These are phyloP conservation scores for Tinea semifulvella DNA, from an alignment of 2,888 invertebrate genomes.

Conservation along the genomic window DNA sequence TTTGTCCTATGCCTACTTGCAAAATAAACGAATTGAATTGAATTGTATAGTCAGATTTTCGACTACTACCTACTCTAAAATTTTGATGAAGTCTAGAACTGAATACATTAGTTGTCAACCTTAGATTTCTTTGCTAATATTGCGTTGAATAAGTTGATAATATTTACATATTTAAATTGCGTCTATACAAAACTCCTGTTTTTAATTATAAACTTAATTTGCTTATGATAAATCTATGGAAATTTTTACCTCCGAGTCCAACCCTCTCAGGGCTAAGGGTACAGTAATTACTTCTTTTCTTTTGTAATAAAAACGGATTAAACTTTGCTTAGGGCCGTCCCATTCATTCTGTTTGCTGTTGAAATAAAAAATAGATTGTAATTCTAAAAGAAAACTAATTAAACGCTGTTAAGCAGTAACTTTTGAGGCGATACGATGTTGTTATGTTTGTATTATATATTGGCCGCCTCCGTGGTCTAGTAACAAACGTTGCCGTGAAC, in stretches of 20 bases:
- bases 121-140: slow-evolving; percentile 17
- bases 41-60: too few relatives aligned
- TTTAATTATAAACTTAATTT: slow-evolving; percentile 68
- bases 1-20: too few relatives aligned
- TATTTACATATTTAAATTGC: slow-evolving; percentile 64
- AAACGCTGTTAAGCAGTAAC: slow-evolving; percentile 28
- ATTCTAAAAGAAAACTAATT: slow-evolving; percentile 55
- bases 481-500: too few relatives aligned
- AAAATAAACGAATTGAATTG: too few relatives aligned
- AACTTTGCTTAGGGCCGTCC: slow-evolving; percentile 64
- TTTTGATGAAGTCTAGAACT: too few relatives aligned
- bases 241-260: slow-evolving; percentile 61
- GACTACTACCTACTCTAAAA: too few relatives aligned
- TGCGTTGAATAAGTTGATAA: slow-evolving; percentile 34
- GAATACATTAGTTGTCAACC: too few relatives aligned
- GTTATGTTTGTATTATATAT: too few relatives aligned
- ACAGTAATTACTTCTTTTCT: slow-evolving; percentile 68
- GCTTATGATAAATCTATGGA: slow-evolving; percentile 68
- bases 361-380: slow-evolving; percentile 51
- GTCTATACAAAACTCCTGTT: slow-evolving; percentile 64
- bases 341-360: slow-evolving; percentile 66
- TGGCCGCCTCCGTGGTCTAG: too few relatives aligned
- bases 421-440: too few relatives aligned
- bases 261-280: slow-evolving; percentile 62
- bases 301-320: slow-evolving; percentile 68